Base-by-base conservation (phyloP, 2,797 vertebrate species). In the Microcaecilia unicolor region DNA sequence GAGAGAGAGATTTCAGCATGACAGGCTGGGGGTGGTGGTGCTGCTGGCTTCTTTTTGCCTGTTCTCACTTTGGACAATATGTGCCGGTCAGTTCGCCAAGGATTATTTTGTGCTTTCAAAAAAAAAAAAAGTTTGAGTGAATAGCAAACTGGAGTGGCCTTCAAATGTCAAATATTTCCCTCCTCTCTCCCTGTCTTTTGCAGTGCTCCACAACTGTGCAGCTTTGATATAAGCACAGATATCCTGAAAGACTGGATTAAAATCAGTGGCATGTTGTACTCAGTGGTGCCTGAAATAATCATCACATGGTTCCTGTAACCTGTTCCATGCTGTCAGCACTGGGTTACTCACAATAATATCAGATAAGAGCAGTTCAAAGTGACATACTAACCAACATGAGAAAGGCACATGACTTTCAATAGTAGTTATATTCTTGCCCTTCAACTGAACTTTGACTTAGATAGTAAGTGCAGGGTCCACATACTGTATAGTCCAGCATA, bases 381-480 rank as follows among this genome's bases (percentile, higher is more conserved):
- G 78, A 86, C 82, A 80, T 65, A 80, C 72, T 76, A 76, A 71
- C 78, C 81, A 84, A 84, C 85, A 80, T 75, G 73, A 70, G 81
- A n/a, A n/a, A 87, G 80, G 78, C 88, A 86, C 87, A 89, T 92
- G 92, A 94, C 87, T 84, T 71, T 78, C 72, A 84, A 65, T 74
- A 67, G 73, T 82, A 86, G 88, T 85, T 80, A 70, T 58, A 67
- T 61, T 61, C 53, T 75, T 89, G 87, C 77, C 93, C 93, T 95
- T 97, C 87, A 92, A 67, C 64, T 91, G 90, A 95, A 97, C 93
- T 93, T 91, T 90, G 86, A 74, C 89, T 91, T 64, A 91, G 72
- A 92, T 84, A 67, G 46, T 39, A n/a, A 32, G 38, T 52, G 59
- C 48, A 49, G 46, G 51, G 58, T 49, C 47, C 0, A n/a, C 50